Conservation (phyloP, 2,888 invertebrate species). For the Latrodectus elegans region DNA sequence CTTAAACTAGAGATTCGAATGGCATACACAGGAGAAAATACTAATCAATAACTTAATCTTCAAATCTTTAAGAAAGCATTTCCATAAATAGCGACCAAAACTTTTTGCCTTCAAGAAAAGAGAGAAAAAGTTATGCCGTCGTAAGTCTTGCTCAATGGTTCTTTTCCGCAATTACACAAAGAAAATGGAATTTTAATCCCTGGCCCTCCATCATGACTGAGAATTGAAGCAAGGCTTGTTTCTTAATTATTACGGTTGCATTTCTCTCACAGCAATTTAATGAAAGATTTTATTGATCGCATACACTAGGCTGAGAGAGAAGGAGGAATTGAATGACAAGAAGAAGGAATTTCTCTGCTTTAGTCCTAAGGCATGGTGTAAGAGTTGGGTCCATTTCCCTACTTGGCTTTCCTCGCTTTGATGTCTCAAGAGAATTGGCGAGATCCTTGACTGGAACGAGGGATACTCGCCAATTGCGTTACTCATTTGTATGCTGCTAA, state of each 20-base stretch:
- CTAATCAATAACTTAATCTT: background rate
- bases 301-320: background rate
- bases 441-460: background rate
- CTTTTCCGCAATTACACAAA: constrained; percentile 7
- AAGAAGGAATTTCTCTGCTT: too few species aligned
- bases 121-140: background rate
- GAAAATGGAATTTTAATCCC: constrained; percentile 48
- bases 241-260: constrained; percentile 27
- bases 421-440: too few species aligned
- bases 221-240: constrained; percentile 22
- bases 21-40: background rate
- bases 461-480: background rate
- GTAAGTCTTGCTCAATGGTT: background rate
- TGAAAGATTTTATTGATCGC: constrained; percentile 42
- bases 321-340: too few species aligned
- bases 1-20: background rate
- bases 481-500: too few species aligned
- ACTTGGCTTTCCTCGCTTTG: too few species aligned
- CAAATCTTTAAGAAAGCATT: background rate
- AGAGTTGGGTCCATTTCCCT: too few species aligned
- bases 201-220: constrained; percentile 7
- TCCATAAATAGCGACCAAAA: background rate
- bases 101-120: background rate
- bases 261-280: constrained; percentile 26
- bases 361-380: too few species aligned